These are phyloP conservation scores for Nothura maculosa DNA, from an alignment of 2,797 vertebrate species.

Conservation along the genomic window DNA sequence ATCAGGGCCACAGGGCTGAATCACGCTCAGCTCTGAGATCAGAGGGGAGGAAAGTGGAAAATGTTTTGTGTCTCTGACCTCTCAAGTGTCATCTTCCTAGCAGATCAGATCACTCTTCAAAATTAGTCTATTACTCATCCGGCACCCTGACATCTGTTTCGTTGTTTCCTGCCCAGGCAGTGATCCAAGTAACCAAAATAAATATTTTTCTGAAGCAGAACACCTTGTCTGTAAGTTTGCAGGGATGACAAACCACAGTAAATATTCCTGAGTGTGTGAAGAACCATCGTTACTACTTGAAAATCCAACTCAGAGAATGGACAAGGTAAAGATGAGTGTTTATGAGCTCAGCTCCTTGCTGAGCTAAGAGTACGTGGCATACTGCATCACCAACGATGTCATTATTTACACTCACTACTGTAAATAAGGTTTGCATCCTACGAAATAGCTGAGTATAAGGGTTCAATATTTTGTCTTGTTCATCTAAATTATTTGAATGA, in stretches of 20 bases:
- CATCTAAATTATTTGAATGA: background rate
- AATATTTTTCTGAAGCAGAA: constrained; percentile 51
- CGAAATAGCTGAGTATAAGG: background rate
- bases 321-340: background rate
- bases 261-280: constrained; percentile 25
- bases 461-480: background rate
- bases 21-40: background rate
- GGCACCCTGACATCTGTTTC: constrained; percentile 50
- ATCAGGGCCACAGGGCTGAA: background rate
- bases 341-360: background rate
- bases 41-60: constrained; percentile 46
- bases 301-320: background rate
- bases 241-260: constrained; percentile 37
- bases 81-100: constrained; percentile 40
- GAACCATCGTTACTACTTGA: background rate
- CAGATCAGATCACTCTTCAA: constrained; percentile 34
- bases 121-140: constrained; percentile 30
- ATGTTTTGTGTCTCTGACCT: constrained; percentile 24
- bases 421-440: background rate
- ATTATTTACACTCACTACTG: background rate
- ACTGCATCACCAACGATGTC: background rate
- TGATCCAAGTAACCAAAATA: constrained; percentile 68
- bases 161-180: constrained; percentile 21
- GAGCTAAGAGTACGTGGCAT: background rate
- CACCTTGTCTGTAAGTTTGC: constrained; percentile 53